Conservation (phyloP, 2,888 invertebrate species). For the Rotaria magnacalcarata region DNA sequence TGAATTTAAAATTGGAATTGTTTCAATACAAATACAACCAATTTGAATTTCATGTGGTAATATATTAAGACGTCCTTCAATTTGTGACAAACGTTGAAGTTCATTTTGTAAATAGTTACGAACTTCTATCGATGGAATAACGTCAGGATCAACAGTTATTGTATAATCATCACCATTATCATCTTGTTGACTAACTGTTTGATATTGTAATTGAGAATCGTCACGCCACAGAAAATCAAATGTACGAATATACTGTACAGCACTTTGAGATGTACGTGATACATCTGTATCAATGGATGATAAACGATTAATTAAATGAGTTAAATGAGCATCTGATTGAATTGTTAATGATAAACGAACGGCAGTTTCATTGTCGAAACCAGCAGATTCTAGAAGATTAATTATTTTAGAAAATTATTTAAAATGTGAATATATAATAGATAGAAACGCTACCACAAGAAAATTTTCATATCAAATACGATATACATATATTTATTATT, state of each 20-base stretch:
- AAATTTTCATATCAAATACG: no score
- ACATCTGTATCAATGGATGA: not conserved
- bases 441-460: no score
- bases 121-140: not conserved
- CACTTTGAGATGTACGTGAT: not conserved
- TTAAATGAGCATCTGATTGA: not conserved
- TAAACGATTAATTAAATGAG: not conserved
- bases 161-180: slow-evolving; percentile 5
- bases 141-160: not conserved
- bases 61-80: slow-evolving; percentile 55
- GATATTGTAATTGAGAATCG: slow-evolving; percentile 31
- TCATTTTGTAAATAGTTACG: not conserved
- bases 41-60: slow-evolving; percentile 52
- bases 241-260: slow-evolving; percentile 22
- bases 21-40: slow-evolving; percentile 56
- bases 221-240: slow-evolving; percentile 35
- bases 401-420: not conserved
- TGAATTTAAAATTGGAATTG: slow-evolving; percentile 56
- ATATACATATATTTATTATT: no score
- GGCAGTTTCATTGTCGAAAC: not conserved
- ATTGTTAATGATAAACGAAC: not conserved
- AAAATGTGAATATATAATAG: no score
- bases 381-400: slow-evolving; percentile 44
- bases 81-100: slow-evolving; percentile 52
- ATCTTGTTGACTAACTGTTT: not conserved